Evolutionary conservation across 2,113 vertebrate species (phyloP), one percentile per base, ranked within the genome.

Genomic region (Pithys albifrons): DNA sequence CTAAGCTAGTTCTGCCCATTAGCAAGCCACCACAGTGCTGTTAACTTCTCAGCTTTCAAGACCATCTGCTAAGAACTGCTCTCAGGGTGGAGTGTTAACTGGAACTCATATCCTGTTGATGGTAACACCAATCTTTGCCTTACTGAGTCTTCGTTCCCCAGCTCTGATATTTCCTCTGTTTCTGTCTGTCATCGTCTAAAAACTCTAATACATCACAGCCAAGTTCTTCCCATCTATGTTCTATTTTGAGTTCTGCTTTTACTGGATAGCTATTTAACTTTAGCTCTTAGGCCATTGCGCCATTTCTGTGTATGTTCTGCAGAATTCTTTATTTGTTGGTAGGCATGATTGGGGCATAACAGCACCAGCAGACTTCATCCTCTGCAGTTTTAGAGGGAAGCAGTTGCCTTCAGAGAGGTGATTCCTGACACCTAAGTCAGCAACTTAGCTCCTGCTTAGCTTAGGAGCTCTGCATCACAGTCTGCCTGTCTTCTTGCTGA

Each of bases 181-280:
- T 91, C 74, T 88, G 49, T 73, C 37, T 39, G 58, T 90, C 81
- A 14, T 74, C 61, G 59, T 90, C 61, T 90, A 65, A 88, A 95
- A 96, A 54, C 64, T 89, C 51, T 67, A 57, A 24, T 69, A 77
- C 73, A 55, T 96, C 73, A 35, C 64, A 91, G 72, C 70, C 49
- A 78, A 29, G 77, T 90, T 82, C 45, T 88, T 93, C 85, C 79
- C 51, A 15, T 87, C 71, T 65, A 2, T 64, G 23, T 81, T 95
- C 85, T 97, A 95, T 96, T 94, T 93, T 92, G 48, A 88, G 64
- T 55, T 86, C 82, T 88, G 48, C 67, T 95, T 78, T 85, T 83
- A 31, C 48, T 85, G 65, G 57, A 61, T 45, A 51, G 37, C 24
- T 89, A 1, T 84, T 91, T 91, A 62, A 90, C 35, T 80, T 76